Percentiles rank a stretch among this genome's conserved stretches.
These are phyloP conservation scores for Myodes glareolus DNA, from an alignment of 2,113 vertebrate genomes.

Conservation along the genomic window DNA sequence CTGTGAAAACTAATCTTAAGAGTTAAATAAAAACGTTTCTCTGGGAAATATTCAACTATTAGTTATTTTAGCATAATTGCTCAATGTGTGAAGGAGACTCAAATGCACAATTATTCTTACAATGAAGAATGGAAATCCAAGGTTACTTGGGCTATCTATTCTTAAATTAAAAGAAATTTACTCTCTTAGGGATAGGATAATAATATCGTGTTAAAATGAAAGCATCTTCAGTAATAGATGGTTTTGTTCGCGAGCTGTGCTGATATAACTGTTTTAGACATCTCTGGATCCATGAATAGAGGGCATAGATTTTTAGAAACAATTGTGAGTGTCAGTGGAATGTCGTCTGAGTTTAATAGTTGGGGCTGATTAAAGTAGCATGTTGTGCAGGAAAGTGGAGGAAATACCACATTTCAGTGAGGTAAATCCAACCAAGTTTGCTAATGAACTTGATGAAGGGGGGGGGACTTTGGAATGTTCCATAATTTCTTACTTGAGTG, in stretches of 20 bases:
- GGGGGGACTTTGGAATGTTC: not conserved
- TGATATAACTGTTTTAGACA: not conserved
- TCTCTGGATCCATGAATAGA: not conserved
- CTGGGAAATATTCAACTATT: conserved; percentile 43
- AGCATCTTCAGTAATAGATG: not conserved
- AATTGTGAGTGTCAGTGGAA: not conserved
- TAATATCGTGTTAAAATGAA: conserved; percentile 37
- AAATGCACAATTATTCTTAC: conserved; percentile 52
- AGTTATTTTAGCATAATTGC: conserved; percentile 58
- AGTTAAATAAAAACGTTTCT: conserved; percentile 56
- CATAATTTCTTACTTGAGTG: not conserved
- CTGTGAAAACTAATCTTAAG: conserved; percentile 14
- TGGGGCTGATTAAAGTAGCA: not conserved
- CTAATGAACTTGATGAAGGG: not conserved
- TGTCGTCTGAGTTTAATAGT: not conserved
- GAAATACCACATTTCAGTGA: not conserved
- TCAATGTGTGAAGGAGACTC: conserved; percentile 39
- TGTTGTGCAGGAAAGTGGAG: not conserved
- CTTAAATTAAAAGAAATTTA: conserved; percentile 55
- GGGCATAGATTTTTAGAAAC: not conserved
- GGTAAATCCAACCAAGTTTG: not conserved
- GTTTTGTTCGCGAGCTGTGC: not conserved
- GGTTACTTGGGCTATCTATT: not conserved
- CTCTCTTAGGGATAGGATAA: conserved; percentile 45
- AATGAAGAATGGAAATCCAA: conserved; percentile 25